A percentile compares a stretch with the other conserved stretches of the same genome.
phyloP scores from a whole-genome alignment of 2,888 invertebrate genomes.

The Microdon myrmicae region DNA sequence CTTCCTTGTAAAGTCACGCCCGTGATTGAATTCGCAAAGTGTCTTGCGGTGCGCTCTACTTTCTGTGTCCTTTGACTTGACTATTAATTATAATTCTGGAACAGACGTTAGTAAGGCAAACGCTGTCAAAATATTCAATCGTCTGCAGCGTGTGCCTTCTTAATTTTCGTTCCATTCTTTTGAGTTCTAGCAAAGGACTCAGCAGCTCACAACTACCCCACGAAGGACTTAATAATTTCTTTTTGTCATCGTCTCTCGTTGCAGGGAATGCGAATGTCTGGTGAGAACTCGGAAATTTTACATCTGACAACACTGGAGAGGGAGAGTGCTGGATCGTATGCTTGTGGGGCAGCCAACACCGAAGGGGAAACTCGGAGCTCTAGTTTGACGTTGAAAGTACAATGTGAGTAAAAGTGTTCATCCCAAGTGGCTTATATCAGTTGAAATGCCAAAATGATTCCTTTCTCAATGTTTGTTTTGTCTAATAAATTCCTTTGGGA shows the following conservation, averaged over 20 bases:
- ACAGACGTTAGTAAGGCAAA: constrained; percentile 2
- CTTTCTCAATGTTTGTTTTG: too few relatives aligned
- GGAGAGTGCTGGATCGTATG: constrained; percentile 80
- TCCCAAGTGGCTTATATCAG: background rate
- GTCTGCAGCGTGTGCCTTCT: background rate
- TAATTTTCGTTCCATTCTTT: background rate
- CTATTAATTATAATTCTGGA: constrained; percentile 4
- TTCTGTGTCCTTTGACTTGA: background rate
- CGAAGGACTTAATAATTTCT: constrained; percentile 6
- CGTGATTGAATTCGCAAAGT: constrained; percentile 8
- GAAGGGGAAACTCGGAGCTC: constrained; percentile 85
- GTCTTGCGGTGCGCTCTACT: background rate
- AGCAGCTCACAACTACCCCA: background rate
- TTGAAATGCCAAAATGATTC: background rate
- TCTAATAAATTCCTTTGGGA: too few relatives aligned
- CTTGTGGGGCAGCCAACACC: constrained; percentile 82
- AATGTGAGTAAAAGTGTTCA: constrained; percentile 75
- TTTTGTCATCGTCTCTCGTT: constrained; percentile 31
- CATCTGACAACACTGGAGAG: constrained; percentile 76
- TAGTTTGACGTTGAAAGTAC: constrained; percentile 77
- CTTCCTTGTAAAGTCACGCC: constrained; percentile 12
- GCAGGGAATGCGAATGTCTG: constrained; percentile 68
- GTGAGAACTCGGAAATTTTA: constrained; percentile 70
- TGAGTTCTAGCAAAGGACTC: background rate
- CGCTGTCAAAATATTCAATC: constrained; percentile 5